Percentiles rank a stretch among this genome's conserved stretches.
phyloP scores from a whole-genome alignment of 2,797 vertebrate species.

The Pseudochirops cupreus region DNA sequence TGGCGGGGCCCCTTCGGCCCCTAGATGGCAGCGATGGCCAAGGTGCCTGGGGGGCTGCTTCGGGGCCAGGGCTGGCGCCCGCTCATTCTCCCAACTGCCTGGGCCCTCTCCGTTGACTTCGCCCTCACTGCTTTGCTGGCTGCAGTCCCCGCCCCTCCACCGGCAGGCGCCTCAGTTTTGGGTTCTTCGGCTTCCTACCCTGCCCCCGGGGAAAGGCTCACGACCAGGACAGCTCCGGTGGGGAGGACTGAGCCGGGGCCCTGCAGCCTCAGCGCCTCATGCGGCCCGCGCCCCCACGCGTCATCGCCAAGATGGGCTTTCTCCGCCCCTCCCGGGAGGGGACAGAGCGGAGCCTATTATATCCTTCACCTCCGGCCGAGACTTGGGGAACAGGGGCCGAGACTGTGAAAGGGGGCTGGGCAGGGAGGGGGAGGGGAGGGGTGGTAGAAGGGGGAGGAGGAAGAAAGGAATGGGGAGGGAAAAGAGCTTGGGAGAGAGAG shows the following conservation, averaged over 20 bases:
- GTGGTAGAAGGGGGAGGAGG: constrained; percentile 56
- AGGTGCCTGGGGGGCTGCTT: constrained; percentile 47
- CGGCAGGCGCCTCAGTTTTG: constrained; percentile 19
- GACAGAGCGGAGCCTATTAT: constrained; percentile 74
- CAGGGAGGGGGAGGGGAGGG: constrained; percentile 41
- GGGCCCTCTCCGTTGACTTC: constrained; percentile 74
- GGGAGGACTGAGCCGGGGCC: constrained; percentile 47
- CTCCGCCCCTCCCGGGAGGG: constrained; percentile 73
- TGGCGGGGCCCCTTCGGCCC: constrained; percentile 24
- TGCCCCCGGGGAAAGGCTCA: constrained; percentile 9
- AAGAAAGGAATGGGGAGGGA: constrained; percentile 44
- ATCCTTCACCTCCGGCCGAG: constrained; percentile 60
- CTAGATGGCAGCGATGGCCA: constrained; percentile 40
- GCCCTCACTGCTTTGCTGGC: constrained; percentile 27
- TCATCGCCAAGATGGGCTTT: constrained; percentile 59
- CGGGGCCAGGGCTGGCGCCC: constrained; percentile 24
- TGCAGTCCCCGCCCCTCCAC: constrained; percentile 60
- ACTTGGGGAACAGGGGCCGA: constrained; percentile 51
- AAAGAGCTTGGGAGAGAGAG: constrained; percentile 20
- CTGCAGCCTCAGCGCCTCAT: constrained; percentile 60
- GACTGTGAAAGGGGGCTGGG: constrained; percentile 55
- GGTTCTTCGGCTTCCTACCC: constrained; percentile 64
- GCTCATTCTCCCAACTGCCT: constrained; percentile 61
- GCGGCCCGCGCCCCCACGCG: constrained; percentile 71
- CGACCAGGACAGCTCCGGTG: not conserved